These are phyloP conservation scores for Megamerina dolium DNA, from an alignment of 2,888 invertebrate species.

Conservation along the genomic window DNA sequence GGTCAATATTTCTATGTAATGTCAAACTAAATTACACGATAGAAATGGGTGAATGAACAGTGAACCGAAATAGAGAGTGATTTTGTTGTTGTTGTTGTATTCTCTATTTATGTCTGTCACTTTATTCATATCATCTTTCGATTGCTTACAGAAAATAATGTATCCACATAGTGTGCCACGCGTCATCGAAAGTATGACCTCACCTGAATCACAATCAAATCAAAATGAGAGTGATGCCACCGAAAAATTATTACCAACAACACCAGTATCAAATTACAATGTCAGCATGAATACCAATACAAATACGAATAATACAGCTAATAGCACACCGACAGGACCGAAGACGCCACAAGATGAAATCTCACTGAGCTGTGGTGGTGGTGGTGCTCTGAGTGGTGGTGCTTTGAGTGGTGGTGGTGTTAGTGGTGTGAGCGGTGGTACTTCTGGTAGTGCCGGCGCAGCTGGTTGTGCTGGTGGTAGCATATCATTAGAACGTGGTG, in stretches of 20 bases:
- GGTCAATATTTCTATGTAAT: too few relatives aligned
- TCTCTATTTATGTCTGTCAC: too few relatives aligned
- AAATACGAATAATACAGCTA: slow-evolving; percentile 10
- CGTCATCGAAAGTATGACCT: slow-evolving; percentile 34
- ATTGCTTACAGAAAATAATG: slow-evolving; percentile 18
- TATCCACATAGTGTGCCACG: slow-evolving; percentile 34
- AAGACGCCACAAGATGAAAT: slow-evolving; percentile 11
- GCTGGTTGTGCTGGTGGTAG: background rate
- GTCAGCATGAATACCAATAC: slow-evolving; percentile 1
- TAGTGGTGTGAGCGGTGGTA: background rate
- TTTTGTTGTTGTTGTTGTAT: too few relatives aligned
- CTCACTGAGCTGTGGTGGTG: too few relatives aligned
- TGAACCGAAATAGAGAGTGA: too few relatives aligned
- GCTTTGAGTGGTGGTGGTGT: slow-evolving; percentile 6
- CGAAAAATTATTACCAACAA: slow-evolving; percentile 31
- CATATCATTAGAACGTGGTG: slow-evolving; percentile 21
- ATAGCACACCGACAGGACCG: slow-evolving; percentile 6
- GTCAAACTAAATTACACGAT: too few relatives aligned
- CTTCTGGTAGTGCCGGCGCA: background rate
- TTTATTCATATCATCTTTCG: too few relatives aligned
- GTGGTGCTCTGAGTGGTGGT: slow-evolving; percentile 1
- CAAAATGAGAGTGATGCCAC: slow-evolving; percentile 27
- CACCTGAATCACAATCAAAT: slow-evolving; percentile 14
- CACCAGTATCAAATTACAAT: slow-evolving; percentile 16
- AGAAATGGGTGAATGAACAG: too few relatives aligned